phyloP scores from a whole-genome alignment of 2,797 vertebrate genomes.

The Gorsachius magnificus region DNA sequence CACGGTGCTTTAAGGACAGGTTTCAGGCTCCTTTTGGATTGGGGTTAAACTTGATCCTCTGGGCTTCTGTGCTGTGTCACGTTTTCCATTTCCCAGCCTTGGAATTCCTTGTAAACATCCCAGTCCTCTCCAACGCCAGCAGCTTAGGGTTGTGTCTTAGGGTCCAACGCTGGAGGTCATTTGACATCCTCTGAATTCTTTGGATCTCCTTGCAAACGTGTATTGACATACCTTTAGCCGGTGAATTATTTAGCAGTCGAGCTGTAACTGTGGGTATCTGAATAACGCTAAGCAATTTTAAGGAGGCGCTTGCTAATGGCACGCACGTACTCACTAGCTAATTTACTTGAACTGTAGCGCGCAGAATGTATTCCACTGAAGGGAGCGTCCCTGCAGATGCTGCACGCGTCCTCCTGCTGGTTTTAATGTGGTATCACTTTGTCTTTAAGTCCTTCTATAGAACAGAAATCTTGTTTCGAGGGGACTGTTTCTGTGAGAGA shows the following conservation, averaged over 20 bases:
- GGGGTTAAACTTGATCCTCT: not conserved
- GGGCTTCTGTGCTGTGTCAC: not conserved
- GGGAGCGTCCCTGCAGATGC: not conserved
- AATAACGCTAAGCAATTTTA: not conserved
- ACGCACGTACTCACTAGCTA: not conserved
- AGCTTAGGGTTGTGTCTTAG: not conserved
- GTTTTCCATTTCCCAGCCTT: not conserved
- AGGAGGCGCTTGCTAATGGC: not conserved
- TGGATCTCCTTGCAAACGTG: not conserved
- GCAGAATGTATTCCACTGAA: rapidly evolving
- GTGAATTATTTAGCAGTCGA: slow-evolving; percentile 1
- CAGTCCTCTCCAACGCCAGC: not conserved
- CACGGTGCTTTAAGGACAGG: not conserved
- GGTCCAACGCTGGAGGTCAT: not conserved
- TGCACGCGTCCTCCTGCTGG: not conserved
- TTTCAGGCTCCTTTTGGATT: not conserved
- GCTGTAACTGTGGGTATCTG: not conserved
- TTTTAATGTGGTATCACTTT: not conserved
- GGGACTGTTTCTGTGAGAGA: not conserved
- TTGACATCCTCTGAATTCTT: not conserved
- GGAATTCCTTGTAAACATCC: not conserved
- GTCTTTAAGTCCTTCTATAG: rapidly evolving
- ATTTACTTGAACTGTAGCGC: not conserved
- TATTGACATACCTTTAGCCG: not conserved
- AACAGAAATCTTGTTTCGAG: not conserved